A percentile compares a stretch with the other conserved stretches of the same genome.
Conservation (phyloP, 2,113 vertebrate species). For the Seriola aureovittata region DNA sequence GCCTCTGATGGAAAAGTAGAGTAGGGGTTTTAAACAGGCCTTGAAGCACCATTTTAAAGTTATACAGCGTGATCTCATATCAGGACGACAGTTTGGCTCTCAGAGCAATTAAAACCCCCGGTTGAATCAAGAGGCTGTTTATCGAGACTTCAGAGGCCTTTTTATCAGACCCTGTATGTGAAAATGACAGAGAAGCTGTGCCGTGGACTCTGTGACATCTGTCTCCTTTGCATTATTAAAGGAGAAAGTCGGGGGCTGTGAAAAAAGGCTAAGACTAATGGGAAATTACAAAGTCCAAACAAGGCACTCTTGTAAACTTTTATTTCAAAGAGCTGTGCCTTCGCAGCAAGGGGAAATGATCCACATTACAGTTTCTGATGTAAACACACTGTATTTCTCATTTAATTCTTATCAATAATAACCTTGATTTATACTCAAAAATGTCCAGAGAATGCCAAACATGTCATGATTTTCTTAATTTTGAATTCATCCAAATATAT, state of each 20-base stretch:
- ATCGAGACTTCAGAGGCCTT: conserved; percentile 66
- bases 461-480: not conserved
- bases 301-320: conserved; percentile 54
- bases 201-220: conserved; percentile 54
- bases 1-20: conserved; percentile 48
- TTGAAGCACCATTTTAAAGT: conserved; percentile 47
- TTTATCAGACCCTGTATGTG: conserved; percentile 45
- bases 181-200: conserved; percentile 55
- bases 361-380: conserved; percentile 47
- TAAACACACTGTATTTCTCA: conserved; percentile 42
- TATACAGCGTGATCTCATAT: conserved; percentile 21
- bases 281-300: conserved; percentile 72
- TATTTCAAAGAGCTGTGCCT: conserved; percentile 60
- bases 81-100: conserved; percentile 51
- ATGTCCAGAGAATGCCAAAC: not conserved
- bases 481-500: not conserved
- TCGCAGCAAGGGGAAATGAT: conserved; percentile 59
- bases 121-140: conserved; percentile 65
- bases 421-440: conserved; percentile 25
- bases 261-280: conserved; percentile 61
- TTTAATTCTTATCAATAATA: conserved; percentile 33
- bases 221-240: conserved; percentile 66
- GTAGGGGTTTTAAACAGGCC: conserved; percentile 29
- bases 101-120: conserved; percentile 63
- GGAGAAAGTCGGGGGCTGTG: conserved; percentile 59